A percentile compares a stretch with the other conserved stretches of the same genome.
Evolutionary conservation across 2,797 vertebrate species (phyloP).

Genomic region (Choloepus didactylus): DNA sequence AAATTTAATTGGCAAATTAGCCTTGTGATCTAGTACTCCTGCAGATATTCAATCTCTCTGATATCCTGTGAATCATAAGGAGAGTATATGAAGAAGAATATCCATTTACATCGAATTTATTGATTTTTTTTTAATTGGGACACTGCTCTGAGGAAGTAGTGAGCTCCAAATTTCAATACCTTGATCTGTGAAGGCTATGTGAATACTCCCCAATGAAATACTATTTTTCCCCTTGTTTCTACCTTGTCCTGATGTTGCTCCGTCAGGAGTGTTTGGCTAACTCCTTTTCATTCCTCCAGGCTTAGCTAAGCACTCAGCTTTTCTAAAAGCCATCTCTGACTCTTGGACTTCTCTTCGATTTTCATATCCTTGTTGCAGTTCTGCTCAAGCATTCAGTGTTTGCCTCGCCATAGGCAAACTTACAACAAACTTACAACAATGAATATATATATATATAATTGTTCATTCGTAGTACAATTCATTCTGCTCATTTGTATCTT

Average conservation of each 20-base stretch:
- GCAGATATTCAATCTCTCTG: background rate
- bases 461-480: background rate
- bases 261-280: background rate
- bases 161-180: background rate
- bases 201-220: background rate
- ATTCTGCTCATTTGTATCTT: background rate
- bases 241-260: too few relatives aligned
- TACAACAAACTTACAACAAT: background rate
- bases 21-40: background rate
- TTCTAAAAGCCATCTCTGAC: background rate
- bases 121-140: background rate
- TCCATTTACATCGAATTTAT: background rate
- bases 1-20: constrained; percentile 40
- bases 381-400: background rate
- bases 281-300: background rate
- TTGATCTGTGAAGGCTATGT: background rate
- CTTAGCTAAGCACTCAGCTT: background rate
- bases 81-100: background rate
- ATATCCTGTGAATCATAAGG: background rate
- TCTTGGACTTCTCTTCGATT: background rate
- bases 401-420: background rate
- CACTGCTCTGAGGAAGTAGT: background rate
- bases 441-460: background rate
- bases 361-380: background rate
- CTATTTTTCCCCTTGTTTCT: background rate